A percentile compares a stretch with the other conserved stretches of the same genome.
Conservation (phyloP, 2,113 vertebrate species). For the Ammodytes marinus region DNA sequence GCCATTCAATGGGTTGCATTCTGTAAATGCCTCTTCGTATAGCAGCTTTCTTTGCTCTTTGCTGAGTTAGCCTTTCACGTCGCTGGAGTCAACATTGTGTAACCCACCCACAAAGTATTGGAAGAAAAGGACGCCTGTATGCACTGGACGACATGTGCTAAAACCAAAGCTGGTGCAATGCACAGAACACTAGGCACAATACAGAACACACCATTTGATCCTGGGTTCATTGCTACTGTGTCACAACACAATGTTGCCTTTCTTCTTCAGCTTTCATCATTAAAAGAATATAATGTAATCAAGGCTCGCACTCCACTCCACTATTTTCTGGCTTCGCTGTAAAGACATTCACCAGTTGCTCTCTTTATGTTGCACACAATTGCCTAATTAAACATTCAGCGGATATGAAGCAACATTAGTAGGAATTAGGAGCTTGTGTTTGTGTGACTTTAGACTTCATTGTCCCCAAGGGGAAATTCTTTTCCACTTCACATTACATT, state of each 20-base stretch:
- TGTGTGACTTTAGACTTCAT: no score
- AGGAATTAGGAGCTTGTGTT: not conserved
- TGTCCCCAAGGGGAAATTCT: no score
- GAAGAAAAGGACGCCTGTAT: not conserved
- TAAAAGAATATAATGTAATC: not conserved
- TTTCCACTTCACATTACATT: no score
- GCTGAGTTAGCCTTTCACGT: not conserved
- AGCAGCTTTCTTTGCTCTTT: conserved; percentile 5
- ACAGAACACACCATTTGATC: not conserved
- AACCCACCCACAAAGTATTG: not conserved
- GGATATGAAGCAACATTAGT: not conserved
- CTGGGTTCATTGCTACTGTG: not conserved
- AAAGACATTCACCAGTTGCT: not conserved
- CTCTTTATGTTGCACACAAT: not conserved
- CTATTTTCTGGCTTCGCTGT: not conserved
- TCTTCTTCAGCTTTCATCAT: not conserved
- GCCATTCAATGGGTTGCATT: conserved; percentile 19
- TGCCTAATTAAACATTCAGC: not conserved
- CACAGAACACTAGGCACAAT: not conserved
- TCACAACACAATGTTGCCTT: not conserved
- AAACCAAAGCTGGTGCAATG: not conserved
- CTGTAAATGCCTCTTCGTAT: conserved; percentile 25
- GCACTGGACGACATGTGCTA: not conserved
- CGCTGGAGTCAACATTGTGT: not conserved
- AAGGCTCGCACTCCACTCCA: not conserved